phyloP scores from a whole-genome alignment of 2,888 invertebrate genomes.

The Biston betularia region DNA sequence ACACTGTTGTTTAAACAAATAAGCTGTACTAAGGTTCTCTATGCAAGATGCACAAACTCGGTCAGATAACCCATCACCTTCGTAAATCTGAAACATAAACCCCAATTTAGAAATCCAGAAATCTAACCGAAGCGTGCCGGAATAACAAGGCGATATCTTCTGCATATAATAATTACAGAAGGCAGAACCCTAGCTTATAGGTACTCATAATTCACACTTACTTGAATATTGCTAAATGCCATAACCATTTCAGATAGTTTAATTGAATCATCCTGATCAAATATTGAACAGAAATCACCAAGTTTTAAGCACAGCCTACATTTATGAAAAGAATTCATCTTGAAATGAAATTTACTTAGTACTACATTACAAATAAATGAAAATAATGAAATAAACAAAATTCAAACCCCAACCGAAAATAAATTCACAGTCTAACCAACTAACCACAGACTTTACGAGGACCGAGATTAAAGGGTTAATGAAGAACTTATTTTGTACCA shows the following conservation, averaged over 20 bases:
- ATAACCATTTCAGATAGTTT: conserved; percentile 82
- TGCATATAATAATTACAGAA: neutral
- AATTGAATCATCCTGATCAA: conserved; percentile 79
- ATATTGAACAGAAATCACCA: conserved; percentile 81
- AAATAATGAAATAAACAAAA: too few relatives aligned
- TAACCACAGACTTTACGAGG: too few relatives aligned
- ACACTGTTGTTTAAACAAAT: conserved; percentile 79
- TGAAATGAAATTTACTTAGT: neutral
- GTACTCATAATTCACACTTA: conserved; percentile 50
- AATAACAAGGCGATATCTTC: neutral
- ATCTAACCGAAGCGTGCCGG: neutral
- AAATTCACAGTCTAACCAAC: too few relatives aligned
- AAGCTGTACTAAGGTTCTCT: conserved; percentile 79
- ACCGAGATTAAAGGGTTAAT: too few relatives aligned
- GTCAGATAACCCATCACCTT: conserved; percentile 79
- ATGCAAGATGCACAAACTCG: conserved; percentile 79
- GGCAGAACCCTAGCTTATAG: neutral
- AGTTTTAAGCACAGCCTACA: conserved; percentile 80
- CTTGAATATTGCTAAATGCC: conserved; percentile 76
- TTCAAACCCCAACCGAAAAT: conserved; percentile 9
- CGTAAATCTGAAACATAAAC: conserved; percentile 67
- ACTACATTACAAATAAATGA: too few relatives aligned
- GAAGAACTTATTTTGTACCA: too few relatives aligned
- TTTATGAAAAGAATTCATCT: conserved; percentile 73
- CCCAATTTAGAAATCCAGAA: too few relatives aligned